phyloP scores from a whole-genome alignment of 2,797 vertebrate genomes.

The Pangasius sanitwongsei region DNA sequence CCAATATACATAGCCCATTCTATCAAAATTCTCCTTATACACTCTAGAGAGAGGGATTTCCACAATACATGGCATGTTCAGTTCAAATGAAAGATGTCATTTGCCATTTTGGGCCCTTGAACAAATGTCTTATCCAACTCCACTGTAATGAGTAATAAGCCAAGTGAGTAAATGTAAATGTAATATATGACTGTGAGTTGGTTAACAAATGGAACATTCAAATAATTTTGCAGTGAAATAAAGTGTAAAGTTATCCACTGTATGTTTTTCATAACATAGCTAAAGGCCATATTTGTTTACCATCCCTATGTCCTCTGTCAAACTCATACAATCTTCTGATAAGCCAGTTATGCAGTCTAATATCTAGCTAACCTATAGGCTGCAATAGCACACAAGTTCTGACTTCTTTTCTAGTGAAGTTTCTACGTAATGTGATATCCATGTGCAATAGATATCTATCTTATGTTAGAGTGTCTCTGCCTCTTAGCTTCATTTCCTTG shows the following conservation, averaged over 20 bases:
- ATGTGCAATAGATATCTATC: background rate
- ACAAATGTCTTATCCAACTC: background rate
- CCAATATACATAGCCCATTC: background rate
- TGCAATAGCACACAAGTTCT: background rate
- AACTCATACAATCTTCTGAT: background rate
- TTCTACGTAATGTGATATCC: background rate
- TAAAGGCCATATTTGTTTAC: background rate
- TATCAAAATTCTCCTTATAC: background rate
- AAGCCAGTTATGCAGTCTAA: background rate
- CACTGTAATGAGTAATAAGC: background rate
- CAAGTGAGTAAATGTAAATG: background rate
- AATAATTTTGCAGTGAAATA: background rate
- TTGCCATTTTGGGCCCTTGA: background rate
- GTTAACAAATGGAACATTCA: background rate
- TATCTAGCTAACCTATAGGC: background rate
- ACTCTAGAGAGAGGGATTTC: background rate
- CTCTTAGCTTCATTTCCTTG: slow-evolving; percentile 12
- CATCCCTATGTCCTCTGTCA: background rate
- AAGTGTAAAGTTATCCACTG: background rate
- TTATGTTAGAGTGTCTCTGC: background rate
- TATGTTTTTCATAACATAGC: background rate
- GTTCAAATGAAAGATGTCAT: background rate
- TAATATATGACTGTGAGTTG: background rate
- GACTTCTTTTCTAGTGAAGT: background rate
- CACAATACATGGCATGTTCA: background rate